These are phyloP conservation scores for Lepidurus packardi DNA, from an alignment of 1,140 invertebrate species.

Conservation along the genomic window DNA sequence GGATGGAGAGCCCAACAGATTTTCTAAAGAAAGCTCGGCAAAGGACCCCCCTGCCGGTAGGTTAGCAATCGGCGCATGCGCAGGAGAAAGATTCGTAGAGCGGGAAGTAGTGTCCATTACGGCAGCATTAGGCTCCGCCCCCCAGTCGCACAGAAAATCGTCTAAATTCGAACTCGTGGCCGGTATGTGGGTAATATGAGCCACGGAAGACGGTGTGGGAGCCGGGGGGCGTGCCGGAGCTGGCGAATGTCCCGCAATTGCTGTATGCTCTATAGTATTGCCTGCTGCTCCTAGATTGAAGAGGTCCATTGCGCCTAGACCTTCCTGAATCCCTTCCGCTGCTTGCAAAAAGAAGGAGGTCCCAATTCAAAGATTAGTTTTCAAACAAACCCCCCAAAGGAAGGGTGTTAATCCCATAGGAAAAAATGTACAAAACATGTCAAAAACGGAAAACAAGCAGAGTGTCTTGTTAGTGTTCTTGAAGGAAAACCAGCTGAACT, in stretches of 20 bases:
- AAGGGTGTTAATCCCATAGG: not conserved
- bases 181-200: not conserved
- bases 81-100: not conserved
- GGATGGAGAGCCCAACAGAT: not conserved
- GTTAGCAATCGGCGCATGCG: not conserved
- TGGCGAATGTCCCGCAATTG: not conserved
- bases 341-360: not conserved
- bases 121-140: not conserved
- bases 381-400: not conserved
- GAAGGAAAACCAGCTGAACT: no score
- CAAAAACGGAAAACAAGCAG: no score
- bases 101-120: not conserved
- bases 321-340: not conserved
- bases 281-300: conserved; percentile 6
- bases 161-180: not conserved
- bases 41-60: not conserved
- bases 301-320: not conserved
- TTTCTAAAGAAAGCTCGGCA: not conserved
- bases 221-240: conserved; percentile 15
- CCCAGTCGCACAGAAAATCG: not conserved
- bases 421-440: not conserved
- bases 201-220: not conserved
- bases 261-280: not conserved
- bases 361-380: no score
- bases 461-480: no score